These are phyloP conservation scores for Oncorhynchus kisutch DNA, from an alignment of 2,113 vertebrate genomes.

Conservation along the genomic window DNA sequence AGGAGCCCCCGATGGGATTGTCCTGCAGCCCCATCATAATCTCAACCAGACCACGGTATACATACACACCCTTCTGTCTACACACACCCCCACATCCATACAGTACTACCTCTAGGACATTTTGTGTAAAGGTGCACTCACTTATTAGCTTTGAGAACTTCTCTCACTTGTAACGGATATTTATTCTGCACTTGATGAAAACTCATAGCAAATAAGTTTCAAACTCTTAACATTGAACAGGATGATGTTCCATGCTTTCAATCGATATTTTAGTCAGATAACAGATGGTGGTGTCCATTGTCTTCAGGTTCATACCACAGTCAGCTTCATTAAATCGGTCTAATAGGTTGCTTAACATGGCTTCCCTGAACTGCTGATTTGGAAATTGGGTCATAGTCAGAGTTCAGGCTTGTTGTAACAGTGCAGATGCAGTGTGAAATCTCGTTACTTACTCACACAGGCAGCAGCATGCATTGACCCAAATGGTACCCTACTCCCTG, in stretches of 20 bases:
- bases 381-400: not conserved
- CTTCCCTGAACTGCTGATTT: not conserved
- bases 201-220: no score
- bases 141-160: not conserved
- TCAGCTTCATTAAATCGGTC: no score
- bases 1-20: slow-evolving; percentile 61
- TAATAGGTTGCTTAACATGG: not conserved
- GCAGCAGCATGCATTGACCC: not conserved
- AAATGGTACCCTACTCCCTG: no score
- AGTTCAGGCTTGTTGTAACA: not conserved
- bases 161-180: not conserved
- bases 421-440: not conserved
- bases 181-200: no score
- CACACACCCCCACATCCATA: not conserved
- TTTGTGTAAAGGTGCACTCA: no score
- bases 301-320: no score
- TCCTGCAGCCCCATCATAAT: slow-evolving; percentile 70
- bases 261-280: no score
- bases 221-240: no score
- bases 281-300: no score
- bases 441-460: not conserved
- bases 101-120: not conserved
- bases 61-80: not conserved
- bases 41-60: slow-evolving; percentile 63
- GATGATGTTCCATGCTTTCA: no score